Conservation (phyloP, 2,797 vertebrate genomes). For the Eulemur coronatus region DNA sequence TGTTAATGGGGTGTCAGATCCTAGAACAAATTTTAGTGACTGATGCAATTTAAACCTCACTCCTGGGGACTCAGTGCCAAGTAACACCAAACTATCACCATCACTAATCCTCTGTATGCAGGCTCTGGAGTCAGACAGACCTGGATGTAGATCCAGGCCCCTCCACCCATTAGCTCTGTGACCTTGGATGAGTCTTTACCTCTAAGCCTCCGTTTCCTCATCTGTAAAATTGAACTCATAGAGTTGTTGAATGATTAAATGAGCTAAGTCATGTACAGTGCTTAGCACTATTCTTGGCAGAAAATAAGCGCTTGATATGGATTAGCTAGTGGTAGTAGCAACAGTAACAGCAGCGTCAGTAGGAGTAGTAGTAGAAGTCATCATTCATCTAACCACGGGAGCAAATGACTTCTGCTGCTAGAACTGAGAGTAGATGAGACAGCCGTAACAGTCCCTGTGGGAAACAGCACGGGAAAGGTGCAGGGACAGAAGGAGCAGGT, state of each 20-base stretch:
- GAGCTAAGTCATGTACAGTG: background rate
- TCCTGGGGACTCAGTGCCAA: background rate
- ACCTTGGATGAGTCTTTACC: background rate
- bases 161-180: background rate
- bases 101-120: background rate
- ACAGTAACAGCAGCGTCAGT: background rate
- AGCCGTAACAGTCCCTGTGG: background rate
- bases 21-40: background rate
- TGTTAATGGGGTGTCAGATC: background rate
- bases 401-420: background rate
- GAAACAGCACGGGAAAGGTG: background rate
- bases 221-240: background rate
- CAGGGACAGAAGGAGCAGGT: slow-evolving; percentile 3
- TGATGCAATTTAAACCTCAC: background rate
- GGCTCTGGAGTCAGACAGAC: background rate
- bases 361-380: background rate
- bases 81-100: background rate
- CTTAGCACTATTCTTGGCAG: background rate
- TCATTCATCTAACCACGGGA: slow-evolving; percentile 9
- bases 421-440: background rate
- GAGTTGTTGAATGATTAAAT: background rate
- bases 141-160: background rate
- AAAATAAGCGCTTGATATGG: background rate
- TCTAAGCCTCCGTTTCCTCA: background rate
- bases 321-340: background rate